Conservation (phyloP, 2,113 vertebrate genomes). For the Coreoperca whiteheadi region DNA sequence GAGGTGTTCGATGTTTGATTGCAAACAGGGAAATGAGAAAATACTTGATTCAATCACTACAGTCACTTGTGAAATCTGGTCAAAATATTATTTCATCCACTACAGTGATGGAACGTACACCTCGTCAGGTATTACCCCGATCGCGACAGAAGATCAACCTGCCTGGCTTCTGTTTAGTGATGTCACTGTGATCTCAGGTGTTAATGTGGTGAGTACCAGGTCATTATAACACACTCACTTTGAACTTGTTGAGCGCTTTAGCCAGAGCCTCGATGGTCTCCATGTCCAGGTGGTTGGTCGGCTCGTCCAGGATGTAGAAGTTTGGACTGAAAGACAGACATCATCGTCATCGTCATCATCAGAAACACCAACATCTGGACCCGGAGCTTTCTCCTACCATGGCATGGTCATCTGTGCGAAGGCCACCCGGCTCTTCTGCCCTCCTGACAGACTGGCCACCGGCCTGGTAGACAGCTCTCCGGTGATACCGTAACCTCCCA, state of each 20-base stretch:
- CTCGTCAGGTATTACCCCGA: no score
- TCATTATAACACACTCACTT: slow-evolving; percentile 76
- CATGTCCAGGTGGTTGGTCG: slow-evolving; percentile 99
- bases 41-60: no score
- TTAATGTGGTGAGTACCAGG: no score
- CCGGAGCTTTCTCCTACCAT: slow-evolving; percentile 80
- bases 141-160: no score
- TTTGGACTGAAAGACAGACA: slow-evolving; percentile 89
- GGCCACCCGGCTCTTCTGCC: slow-evolving; percentile 97
- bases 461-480: slow-evolving; percentile 94
- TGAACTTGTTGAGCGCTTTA: slow-evolving; percentile 92
- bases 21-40: no score
- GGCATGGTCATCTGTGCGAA: slow-evolving; percentile 99
- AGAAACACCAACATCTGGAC: background rate
- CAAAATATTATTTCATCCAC: no score
- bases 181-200: no score
- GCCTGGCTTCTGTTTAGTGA: no score
- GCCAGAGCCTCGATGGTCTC: slow-evolving; percentile 97
- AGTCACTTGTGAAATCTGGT: no score
- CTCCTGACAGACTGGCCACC: slow-evolving; percentile 95
- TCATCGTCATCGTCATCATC: background rate
- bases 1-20: no score
- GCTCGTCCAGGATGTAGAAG: slow-evolving; percentile 98
- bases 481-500: slow-evolving; percentile 94
- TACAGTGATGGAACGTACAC: no score